phyloP scores from a whole-genome alignment of 2,797 vertebrate genomes.

The Rhinogobio ventralis region DNA sequence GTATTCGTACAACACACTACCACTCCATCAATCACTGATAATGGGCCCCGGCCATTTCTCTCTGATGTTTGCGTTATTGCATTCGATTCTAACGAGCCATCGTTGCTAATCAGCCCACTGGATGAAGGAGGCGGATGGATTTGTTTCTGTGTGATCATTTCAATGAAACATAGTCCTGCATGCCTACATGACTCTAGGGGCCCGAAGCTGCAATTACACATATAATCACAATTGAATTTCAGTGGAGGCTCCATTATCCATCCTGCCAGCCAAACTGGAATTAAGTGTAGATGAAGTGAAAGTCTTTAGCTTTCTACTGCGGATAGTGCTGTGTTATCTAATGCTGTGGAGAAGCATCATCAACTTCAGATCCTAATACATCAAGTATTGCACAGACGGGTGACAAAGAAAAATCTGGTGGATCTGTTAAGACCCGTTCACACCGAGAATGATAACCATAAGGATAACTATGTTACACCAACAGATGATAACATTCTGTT shows the following conservation, averaged over 20 bases:
- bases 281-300: conserved; percentile 94
- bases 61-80: conserved; percentile 98
- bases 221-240: conserved; percentile 92
- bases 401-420: not conserved
- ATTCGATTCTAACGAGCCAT: conserved; percentile 96
- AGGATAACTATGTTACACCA: not conserved
- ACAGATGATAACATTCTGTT: not conserved
- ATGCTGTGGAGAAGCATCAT: conserved; percentile 83
- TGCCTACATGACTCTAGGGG: conserved; percentile 93
- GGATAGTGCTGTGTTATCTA: conserved; percentile 84
- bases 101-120: conserved; percentile 94
- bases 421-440: not conserved
- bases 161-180: conserved; percentile 89
- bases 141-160: conserved; percentile 78
- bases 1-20: conserved; percentile 80
- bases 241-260: conserved; percentile 84
- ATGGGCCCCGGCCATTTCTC: conserved; percentile 94
- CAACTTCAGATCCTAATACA: conserved; percentile 66
- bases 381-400: not conserved
- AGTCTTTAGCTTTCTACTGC: conserved; percentile 81
- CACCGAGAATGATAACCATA: not conserved
- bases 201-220: conserved; percentile 92
- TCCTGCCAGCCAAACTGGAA: conserved; percentile 73
- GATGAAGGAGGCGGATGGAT: conserved; percentile 81
- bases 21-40: conserved; percentile 98